Base-by-base conservation (phyloP, 1,140 invertebrate genomes). In the Philotrypesis tridentata region DNA sequence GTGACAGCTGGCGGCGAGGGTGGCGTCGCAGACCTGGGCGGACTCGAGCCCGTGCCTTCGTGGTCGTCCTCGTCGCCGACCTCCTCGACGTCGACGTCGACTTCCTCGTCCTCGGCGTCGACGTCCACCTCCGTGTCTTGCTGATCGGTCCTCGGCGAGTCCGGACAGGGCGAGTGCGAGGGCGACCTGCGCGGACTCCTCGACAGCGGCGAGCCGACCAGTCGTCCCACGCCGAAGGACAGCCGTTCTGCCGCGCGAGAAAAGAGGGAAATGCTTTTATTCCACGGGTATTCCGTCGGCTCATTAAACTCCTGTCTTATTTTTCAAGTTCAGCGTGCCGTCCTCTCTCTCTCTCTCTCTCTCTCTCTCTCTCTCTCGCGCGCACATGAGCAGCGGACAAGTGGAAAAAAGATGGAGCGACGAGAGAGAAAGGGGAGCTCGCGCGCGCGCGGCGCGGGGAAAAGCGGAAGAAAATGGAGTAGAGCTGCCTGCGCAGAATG, bases 81-180 rank as follows among this genome's bases (percentile, higher is more conserved):
- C 37, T 91, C 91, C 43, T 91, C 91, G 25, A 91, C 91, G 79
- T 91, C 91, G n/a, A 90, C 90, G 76, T 91, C 89, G 1, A 91
- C 87, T 23, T 91, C 90, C 37, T 88, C 88, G 11, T 91, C 91
- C 14, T 91, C 91, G 14, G 89, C 90, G 63, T 91, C 90, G 6
- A 91, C 86, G 72, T 91, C 90, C 9, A 91, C 86, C n/a, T 92
- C 90, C 23, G 85, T 80, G 33, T 91, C 90, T 2, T 89, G 87
- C 1, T 87, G 86, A n/a, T 89, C 89, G 72, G 85, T 83, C n/a
- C 86, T 85, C 0, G 88, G 89, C 0, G 89, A 90, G 31, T 90
- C 89, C 9, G 88, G 87, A 77, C 88, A 89, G 1, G 88, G 85
- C 14, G 91, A 92, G 23, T 89, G 89, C 31, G 89, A 90, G 21